These are phyloP conservation scores for Drosophila demipolita DNA, from an alignment of 2,888 invertebrate genomes.

Conservation along the genomic window DNA sequence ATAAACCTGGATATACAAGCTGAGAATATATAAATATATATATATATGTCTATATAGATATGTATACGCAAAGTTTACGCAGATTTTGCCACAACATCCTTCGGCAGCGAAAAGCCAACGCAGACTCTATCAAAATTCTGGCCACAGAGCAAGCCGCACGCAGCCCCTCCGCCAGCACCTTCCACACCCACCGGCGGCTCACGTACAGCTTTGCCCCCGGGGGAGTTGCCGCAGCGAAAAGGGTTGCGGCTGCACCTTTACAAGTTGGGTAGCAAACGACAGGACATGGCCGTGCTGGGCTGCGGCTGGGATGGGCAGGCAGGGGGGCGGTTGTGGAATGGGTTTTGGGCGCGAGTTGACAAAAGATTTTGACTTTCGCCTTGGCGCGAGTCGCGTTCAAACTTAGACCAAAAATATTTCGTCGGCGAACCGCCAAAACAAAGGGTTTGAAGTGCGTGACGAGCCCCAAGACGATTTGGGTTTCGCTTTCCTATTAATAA, in stretches of 20 bases:
- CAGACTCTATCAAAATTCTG: conserved; percentile 82
- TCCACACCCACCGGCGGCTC: conserved; percentile 10
- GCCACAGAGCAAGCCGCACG: conserved; percentile 72
- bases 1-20: not conserved
- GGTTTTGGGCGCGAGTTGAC: conserved; percentile 63
- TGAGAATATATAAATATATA: not conserved
- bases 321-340: not conserved
- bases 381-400: conserved; percentile 66
- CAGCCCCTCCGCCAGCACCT: conserved; percentile 2
- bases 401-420: conserved; percentile 82
- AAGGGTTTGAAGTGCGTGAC: conserved; percentile 26
- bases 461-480: conserved; percentile 38
- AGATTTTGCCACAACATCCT: conserved; percentile 74
- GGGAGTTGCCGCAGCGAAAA: conserved; percentile 70
- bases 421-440: conserved; percentile 41
- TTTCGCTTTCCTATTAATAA: conserved; percentile 45
- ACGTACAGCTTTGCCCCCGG: conserved; percentile 48
- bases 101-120: conserved; percentile 57
- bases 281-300: conserved; percentile 2
- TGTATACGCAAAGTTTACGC: conserved; percentile 71
- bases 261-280: conserved; percentile 16
- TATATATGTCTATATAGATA: conserved; percentile 1
- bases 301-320: not conserved
- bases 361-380: conserved; percentile 76
- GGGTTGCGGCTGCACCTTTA: conserved; percentile 73